Evolutionary conservation across 2,797 vertebrate genomes (phyloP).

Genomic region (Microctenopoma stevenorrisi): DNA sequence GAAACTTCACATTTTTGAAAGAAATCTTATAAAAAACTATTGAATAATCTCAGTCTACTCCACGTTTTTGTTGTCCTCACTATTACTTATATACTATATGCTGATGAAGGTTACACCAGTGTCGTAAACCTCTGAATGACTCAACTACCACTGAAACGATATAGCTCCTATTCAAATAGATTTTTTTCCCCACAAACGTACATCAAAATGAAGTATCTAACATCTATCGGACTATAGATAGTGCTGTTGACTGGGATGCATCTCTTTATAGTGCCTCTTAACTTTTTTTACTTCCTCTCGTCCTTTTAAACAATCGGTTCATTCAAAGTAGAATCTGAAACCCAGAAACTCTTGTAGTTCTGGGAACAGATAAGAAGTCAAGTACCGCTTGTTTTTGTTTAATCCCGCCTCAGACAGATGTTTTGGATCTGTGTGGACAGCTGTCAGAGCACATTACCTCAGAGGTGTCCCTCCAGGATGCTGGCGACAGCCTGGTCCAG

Average conservation of each 20-base stretch:
- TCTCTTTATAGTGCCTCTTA: conserved; percentile 70
- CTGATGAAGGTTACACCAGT: conserved; percentile 78
- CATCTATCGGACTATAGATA: conserved; percentile 70
- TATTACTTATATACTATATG: conserved; percentile 82
- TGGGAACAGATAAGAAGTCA: conserved; percentile 46
- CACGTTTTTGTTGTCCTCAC: conserved; percentile 66
- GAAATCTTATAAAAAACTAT: conserved; percentile 80
- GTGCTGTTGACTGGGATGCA: conserved; percentile 74
- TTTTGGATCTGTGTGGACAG: conserved; percentile 15
- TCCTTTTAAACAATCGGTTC: conserved; percentile 52
- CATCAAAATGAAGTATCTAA: conserved; percentile 79
- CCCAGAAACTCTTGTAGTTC: conserved; percentile 32
- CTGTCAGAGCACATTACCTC: conserved; percentile 47
- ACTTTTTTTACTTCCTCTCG: conserved; percentile 26
- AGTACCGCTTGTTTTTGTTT: not conserved
- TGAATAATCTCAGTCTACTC: conserved; percentile 81
- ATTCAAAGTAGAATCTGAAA: conserved; percentile 45
- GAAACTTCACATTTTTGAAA: conserved; percentile 74
- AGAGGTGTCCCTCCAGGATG: conserved; percentile 82
- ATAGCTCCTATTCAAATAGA: conserved; percentile 79
- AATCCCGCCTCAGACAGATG: conserved; percentile 18
- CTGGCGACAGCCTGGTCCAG: conserved; percentile 84
- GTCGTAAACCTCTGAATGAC: conserved; percentile 77
- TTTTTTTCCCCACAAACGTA: conserved; percentile 72
- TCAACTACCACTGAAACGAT: conserved; percentile 78